Evolutionary conservation across 1,140 invertebrate species (phyloP).

Genomic region (Leptoteleia sp.): DNA sequence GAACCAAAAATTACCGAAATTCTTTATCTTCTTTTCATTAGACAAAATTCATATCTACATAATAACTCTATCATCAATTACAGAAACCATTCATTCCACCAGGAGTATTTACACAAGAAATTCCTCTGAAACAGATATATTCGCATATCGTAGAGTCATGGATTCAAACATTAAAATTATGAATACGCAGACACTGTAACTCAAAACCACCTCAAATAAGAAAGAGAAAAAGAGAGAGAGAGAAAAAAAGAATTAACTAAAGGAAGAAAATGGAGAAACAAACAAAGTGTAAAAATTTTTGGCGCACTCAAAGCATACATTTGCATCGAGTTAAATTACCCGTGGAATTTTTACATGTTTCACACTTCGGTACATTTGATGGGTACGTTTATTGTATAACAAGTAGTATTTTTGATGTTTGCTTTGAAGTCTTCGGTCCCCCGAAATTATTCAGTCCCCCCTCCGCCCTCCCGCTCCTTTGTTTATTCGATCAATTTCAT

Average conservation of each 20-base stretch:
- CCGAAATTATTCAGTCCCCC: background rate
- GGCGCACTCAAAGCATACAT: constrained; percentile 11
- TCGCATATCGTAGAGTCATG: constrained; percentile 9
- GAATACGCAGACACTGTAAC: background rate
- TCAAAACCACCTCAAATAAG: background rate
- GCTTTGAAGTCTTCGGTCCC: constrained; percentile 1
- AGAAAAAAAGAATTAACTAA: too few relatives aligned
- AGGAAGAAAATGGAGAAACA: too few relatives aligned
- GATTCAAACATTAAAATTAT: constrained; percentile 1
- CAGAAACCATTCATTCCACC: background rate
- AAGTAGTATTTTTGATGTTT: constrained; percentile 32
- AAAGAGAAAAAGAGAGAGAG: too few relatives aligned
- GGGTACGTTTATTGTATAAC: constrained; percentile 17
- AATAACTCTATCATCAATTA: background rate
- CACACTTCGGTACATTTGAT: constrained; percentile 28
- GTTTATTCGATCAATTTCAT: constrained; percentile 17
- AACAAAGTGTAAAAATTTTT: too few relatives aligned
- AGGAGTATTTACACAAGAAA: constrained; percentile 9
- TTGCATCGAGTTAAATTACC: too few relatives aligned
- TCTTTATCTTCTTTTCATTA: too few relatives aligned
- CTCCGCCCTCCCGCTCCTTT: background rate
- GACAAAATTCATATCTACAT: background rate
- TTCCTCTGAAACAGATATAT: constrained; percentile 14
- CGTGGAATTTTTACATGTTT: background rate
- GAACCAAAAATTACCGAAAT: too few relatives aligned